Percentiles rank a stretch among this genome's conserved stretches.
phyloP scores from a whole-genome alignment of 2,797 vertebrate species.

The Anas flavirostris region DNA sequence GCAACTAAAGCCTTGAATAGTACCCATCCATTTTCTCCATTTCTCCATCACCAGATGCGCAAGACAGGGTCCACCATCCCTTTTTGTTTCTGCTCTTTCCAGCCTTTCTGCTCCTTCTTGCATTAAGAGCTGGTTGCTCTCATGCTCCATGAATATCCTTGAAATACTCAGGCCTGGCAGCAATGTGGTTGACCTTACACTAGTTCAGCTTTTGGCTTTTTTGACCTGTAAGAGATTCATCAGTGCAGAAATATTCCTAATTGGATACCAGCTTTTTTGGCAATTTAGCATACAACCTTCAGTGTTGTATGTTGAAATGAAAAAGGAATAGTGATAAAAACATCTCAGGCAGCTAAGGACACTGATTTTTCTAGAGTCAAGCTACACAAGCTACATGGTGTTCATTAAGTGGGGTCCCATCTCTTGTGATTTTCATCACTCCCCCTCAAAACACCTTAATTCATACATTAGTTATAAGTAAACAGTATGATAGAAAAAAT shows the following conservation, averaged over 20 bases:
- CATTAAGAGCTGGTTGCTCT: neutral
- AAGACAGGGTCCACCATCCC: neutral
- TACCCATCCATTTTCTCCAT: neutral
- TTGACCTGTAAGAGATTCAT: neutral
- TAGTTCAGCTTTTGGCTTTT: neutral
- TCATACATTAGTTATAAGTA: neutral
- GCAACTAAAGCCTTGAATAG: neutral
- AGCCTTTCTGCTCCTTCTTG: neutral
- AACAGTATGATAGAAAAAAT: neutral
- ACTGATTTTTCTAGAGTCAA: neutral
- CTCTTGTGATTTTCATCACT: neutral
- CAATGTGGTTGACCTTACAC: neutral
- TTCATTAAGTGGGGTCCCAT: neutral
- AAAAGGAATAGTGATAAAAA: neutral
- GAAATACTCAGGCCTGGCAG: neutral
- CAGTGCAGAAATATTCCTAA: neutral
- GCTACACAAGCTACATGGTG: neutral
- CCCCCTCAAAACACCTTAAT: neutral
- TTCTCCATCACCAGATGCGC: neutral
- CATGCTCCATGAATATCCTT: neutral
- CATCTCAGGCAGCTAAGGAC: neutral
- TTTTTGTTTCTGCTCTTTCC: neutral
- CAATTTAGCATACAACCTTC: neutral
- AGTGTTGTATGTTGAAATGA: neutral
- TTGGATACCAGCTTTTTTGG: neutral